Evolutionary conservation across 2,797 vertebrate species (phyloP), one percentile per base, ranked within the genome.

Genomic region (Carapus acus): DNA sequence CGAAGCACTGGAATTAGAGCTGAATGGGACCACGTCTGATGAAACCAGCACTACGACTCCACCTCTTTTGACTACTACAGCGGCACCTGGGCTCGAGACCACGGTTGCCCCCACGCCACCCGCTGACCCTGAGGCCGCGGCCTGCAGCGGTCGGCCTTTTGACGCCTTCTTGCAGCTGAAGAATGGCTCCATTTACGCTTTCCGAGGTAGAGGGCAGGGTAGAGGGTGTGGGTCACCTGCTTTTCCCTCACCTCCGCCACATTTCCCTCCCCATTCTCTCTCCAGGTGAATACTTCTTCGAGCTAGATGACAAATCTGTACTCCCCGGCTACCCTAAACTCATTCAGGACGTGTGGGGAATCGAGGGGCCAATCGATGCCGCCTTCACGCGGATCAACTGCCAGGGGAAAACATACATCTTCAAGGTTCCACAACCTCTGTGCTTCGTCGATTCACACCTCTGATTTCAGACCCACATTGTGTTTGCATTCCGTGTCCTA

Each of bases 361-460:
- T 98, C 0, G 42, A 89, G 8, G 95, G 94, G 0, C 94, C 96
- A 24, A 85, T 98, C 0, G 91, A 95, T 0, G 91, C 94, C 0
- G 94, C 94, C 44, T 98, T 99, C 78, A 99, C 94, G 6, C 93
- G 96, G 36, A 87, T 96, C 78, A 99, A 97, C 89, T 98, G 96
- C 68, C 90, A 96, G 69, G 96, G 94, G 33, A 97, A 97, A 78
- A 90, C 90, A 29, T 98, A 97, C 65, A 85, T 99, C 39, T 99
- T 99, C 77, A 92, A 98, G 93, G 96, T 97, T 63, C 6, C 16
- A n/a, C 6, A 43, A 13, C 19, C 8, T n/a, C 1, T 22, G n/a
- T 43, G 4, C 14, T 13, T 33, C 3, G 14, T 8, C 8, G 9
- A 4, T 33, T 7, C 14, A 4, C 3, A 13, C 9, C 3, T 33